A percentile compares a stretch with the other conserved stretches of the same genome.
Conservation (phyloP, 2,888 invertebrate species). For the Napeogenes inachia region DNA sequence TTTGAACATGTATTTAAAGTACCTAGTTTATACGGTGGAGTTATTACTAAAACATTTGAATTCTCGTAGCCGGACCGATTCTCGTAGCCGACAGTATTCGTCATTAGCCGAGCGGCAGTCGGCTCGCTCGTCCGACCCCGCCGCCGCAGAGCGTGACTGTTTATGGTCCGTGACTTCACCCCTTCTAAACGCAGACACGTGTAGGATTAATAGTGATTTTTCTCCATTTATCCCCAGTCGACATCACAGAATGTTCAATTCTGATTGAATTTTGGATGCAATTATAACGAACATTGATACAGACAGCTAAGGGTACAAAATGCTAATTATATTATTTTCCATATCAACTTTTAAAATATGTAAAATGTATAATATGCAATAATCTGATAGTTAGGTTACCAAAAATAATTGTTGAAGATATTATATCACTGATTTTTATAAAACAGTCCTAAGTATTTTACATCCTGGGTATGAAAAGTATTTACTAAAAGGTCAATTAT, state of each 20-base stretch:
- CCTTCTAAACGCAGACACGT: conserved; percentile 74
- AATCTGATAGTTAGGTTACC: no score
- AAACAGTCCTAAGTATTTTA: no score
- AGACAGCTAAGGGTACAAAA: neutral
- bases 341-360: neutral
- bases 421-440: no score
- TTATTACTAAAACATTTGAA: conserved; percentile 16
- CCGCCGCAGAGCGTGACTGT: conserved; percentile 66
- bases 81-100: conserved; percentile 35
- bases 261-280: conserved; percentile 21
- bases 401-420: no score
- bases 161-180: conserved; percentile 72
- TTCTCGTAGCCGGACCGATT: conserved; percentile 27
- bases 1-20: neutral
- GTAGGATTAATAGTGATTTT: conserved; percentile 71
- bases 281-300: conserved; percentile 14
- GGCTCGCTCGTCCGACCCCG: conserved; percentile 14
- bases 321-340: neutral
- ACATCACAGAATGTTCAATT: conserved; percentile 21
- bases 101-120: conserved; percentile 51
- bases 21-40: neutral
- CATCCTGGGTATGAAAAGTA: no score
- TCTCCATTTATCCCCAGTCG: conserved; percentile 45
- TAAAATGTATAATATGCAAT: no score
- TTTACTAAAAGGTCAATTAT: no score